Evolutionary conservation across 2,113 vertebrate species (phyloP).

Genomic region (Osmerus eperlanus): DNA sequence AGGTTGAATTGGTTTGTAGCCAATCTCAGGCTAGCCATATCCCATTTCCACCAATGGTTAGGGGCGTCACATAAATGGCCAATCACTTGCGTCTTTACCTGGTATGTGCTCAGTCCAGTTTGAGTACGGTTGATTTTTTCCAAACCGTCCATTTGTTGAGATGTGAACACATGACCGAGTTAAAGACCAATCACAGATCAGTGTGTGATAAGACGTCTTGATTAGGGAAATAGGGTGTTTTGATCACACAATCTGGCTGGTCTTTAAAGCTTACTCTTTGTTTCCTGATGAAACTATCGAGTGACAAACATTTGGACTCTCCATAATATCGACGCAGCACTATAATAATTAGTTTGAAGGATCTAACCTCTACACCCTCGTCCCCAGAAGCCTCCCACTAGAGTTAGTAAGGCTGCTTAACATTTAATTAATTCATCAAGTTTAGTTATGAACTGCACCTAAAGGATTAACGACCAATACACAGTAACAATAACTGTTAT

Average conservation of each 20-base stretch:
- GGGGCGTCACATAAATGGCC: conserved; percentile 47
- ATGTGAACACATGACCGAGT: conserved; percentile 55
- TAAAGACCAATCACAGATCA: conserved; percentile 54
- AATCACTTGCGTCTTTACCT: conserved; percentile 36
- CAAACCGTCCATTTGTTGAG: conserved; percentile 20
- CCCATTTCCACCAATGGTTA: conserved; percentile 60
- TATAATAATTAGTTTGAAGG: too few species aligned
- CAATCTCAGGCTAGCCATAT: conserved; percentile 56
- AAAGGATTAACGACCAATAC: too few species aligned
- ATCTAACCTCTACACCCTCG: conserved; percentile 1
- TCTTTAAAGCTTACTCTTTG: conserved; percentile 1
- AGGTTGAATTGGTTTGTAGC: conserved; percentile 71
- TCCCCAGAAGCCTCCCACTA: conserved; percentile 35
- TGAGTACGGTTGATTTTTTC: conserved; percentile 25
- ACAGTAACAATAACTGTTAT: too few species aligned
- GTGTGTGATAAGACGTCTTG: conserved; percentile 23
- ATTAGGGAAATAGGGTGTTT: too few species aligned
- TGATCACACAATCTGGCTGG: conserved; percentile 13
- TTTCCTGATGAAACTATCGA: background rate
- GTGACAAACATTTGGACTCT: background rate
- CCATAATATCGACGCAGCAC: too few species aligned
- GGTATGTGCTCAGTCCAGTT: conserved; percentile 40
- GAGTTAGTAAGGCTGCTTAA: conserved; percentile 27
- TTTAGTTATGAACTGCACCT: too few species aligned
- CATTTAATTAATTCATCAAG: too few species aligned